A percentile compares a stretch with the other conserved stretches of the same genome.
Evolutionary conservation across 2,113 vertebrate species (phyloP).

Genomic region (Indicator maculatus): DNA sequence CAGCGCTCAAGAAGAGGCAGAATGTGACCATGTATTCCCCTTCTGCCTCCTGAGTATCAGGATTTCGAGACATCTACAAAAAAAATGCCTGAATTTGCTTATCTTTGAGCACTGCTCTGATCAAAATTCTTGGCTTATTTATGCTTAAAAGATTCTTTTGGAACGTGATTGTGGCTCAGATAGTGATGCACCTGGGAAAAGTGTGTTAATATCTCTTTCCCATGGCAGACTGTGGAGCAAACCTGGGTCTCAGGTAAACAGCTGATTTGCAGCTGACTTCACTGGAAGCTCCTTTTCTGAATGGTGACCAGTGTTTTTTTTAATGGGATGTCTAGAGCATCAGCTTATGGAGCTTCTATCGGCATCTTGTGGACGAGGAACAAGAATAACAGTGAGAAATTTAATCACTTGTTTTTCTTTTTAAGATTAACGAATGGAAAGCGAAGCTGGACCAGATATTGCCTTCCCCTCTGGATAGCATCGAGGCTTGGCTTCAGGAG

Average conservation of each 20-base stretch:
- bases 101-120: background rate
- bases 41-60: background rate
- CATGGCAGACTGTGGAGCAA: background rate
- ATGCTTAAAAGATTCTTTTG: background rate
- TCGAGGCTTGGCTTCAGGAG: conserved; percentile 86
- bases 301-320: background rate
- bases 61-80: background rate
- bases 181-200: background rate
- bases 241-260: background rate
- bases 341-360: background rate
- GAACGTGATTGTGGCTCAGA: background rate
- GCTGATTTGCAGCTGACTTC: background rate
- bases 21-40: background rate
- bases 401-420: conserved; percentile 22
- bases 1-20: background rate
- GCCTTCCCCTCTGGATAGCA: conserved; percentile 78
- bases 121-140: background rate
- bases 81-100: background rate
- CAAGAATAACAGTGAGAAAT: background rate
- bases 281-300: background rate
- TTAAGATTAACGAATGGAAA: conserved; percentile 84
- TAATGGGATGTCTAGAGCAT: background rate
- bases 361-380: background rate
- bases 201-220: background rate
- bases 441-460: conserved; percentile 80